Percentiles rank a stretch among this genome's conserved stretches.
Conservation (phyloP, 2,888 invertebrate species). For the Neocrepidodera transversa region DNA sequence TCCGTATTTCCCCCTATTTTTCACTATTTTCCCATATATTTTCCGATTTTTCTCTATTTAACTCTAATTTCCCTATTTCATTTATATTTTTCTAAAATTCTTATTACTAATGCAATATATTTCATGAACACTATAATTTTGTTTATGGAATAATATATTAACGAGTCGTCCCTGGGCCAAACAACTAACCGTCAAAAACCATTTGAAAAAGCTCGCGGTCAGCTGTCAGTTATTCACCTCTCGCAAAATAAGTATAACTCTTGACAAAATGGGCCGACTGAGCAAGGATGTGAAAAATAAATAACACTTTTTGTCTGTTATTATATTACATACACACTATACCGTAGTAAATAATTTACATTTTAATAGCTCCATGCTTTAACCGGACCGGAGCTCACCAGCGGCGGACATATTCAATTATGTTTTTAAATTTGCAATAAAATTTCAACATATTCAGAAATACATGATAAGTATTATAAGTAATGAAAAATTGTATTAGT, state of each 20-base stretch:
- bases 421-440: too few relatives aligned
- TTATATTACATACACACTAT: slow-evolving; percentile 27
- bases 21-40: too few relatives aligned
- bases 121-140: too few relatives aligned
- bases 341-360: slow-evolving; percentile 32
- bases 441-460: too few relatives aligned
- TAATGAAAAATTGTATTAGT: too few relatives aligned
- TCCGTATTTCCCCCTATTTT: too few relatives aligned
- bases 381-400: background rate
- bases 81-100: too few relatives aligned
- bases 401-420: background rate
- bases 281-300: slow-evolving; percentile 25
- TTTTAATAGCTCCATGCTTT: slow-evolving; percentile 22
- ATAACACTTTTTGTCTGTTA: slow-evolving; percentile 31
- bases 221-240: slow-evolving; percentile 16
- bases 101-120: too few relatives aligned
- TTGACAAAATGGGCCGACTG: background rate
- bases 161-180: background rate
- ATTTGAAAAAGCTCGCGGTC: slow-evolving; percentile 9
- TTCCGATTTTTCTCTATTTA: too few relatives aligned
- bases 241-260: slow-evolving; percentile 17
- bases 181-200: background rate
- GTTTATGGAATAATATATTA: too few relatives aligned
- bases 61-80: too few relatives aligned
- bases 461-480: too few relatives aligned